Percentiles rank a stretch among this genome's conserved stretches.
phyloP scores from a whole-genome alignment of 2,113 vertebrate species.

The Mesocricetus auratus region DNA sequence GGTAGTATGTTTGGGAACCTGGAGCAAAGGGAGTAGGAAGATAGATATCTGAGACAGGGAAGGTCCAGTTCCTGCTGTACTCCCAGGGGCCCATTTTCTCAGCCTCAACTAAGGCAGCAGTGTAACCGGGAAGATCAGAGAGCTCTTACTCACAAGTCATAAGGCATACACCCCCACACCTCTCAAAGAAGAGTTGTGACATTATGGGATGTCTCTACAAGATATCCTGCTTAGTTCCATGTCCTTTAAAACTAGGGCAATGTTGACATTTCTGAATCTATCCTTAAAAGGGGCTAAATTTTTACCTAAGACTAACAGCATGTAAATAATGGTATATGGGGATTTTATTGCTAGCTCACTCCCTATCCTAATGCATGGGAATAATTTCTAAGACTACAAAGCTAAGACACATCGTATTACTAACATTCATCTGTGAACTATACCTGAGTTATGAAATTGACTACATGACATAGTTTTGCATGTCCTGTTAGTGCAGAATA shows the following conservation, averaged over 20 bases:
- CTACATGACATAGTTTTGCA: background rate
- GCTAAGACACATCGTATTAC: background rate
- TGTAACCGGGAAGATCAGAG: background rate
- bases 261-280: background rate
- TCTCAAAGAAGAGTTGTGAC: background rate
- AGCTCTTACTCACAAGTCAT: background rate
- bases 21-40: background rate
- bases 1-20: conserved; percentile 42
- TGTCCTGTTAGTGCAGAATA: background rate
- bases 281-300: background rate
- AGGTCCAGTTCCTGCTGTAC: background rate
- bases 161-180: too few species aligned
- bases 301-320: background rate
- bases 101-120: too few species aligned
- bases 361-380: background rate
- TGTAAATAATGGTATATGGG: background rate
- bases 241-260: background rate
- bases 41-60: background rate
- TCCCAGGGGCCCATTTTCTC: background rate
- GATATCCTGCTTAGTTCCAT: background rate
- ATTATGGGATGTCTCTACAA: background rate
- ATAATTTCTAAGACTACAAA: background rate
- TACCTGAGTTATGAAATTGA: background rate
- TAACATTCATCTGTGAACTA: background rate
- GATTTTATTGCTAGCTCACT: background rate